phyloP scores from a whole-genome alignment of 2,888 invertebrate species.

The Acholoe squamosa region DNA sequence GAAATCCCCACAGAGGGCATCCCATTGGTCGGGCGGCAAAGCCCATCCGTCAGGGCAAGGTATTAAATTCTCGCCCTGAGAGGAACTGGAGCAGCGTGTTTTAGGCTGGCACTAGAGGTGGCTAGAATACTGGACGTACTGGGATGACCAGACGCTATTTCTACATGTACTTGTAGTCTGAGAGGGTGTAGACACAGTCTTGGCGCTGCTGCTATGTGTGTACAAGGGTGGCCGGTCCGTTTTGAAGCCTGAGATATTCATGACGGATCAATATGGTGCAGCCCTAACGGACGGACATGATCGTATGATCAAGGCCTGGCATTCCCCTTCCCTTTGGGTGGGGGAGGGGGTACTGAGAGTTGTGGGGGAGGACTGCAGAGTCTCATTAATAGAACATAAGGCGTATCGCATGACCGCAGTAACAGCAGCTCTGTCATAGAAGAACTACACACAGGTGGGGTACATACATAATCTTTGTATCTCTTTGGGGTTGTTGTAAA shows the following conservation, averaged over 20 bases:
- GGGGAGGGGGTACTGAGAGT: not conserved
- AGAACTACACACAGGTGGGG: too few species aligned
- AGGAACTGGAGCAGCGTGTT: too few species aligned
- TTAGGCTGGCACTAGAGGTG: too few species aligned
- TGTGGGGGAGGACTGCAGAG: not conserved
- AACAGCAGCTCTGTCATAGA: slow-evolving; percentile 1
- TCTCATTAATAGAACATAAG: slow-evolving; percentile 10
- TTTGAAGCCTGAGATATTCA: slow-evolving; percentile 24
- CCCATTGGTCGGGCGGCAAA: too few species aligned
- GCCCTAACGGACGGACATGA: slow-evolving; percentile 24
- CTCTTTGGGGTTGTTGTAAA: too few species aligned
- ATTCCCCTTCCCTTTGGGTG: not conserved
- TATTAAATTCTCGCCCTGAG: too few species aligned
- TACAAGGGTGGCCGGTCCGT: not conserved
- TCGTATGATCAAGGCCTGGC: slow-evolving; percentile 25
- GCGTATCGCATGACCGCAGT: not conserved
- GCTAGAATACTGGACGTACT: too few species aligned
- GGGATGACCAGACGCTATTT: too few species aligned
- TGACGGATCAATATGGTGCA: slow-evolving; percentile 10
- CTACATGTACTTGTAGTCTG: not conserved
- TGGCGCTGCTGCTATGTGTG: not conserved
- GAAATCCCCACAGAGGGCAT: too few species aligned
- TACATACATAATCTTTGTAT: too few species aligned
- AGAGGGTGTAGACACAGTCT: not conserved
- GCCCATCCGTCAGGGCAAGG: too few species aligned